Base-by-base conservation (phyloP, 2,888 invertebrate genomes). In the Thymelicus sylvestris region DNA sequence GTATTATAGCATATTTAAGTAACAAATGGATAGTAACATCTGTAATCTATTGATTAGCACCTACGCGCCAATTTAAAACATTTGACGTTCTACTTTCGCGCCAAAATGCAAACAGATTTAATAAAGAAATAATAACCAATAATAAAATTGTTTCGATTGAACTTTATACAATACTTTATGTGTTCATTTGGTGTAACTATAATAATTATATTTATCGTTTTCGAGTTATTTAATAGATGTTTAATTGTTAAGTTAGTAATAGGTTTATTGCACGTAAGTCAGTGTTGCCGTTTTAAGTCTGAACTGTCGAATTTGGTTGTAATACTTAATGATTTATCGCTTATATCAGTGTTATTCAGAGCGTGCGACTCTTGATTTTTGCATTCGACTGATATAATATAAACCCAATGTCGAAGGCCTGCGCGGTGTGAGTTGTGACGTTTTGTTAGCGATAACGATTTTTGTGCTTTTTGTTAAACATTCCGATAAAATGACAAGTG, bases 131-230 rank as follows among this genome's bases (percentile, higher is more conserved):
- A 63, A 57, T 31, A 62, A 64, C 4, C 38, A 59, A 48, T 64
- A 47, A 64, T 64, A 70, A 63, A 44, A 70, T 65, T 65, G 70
- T 60, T 65, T 70, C 44, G 55, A 70, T 65, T 60, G 15, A 64
- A 69, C 50, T 73, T 74, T 71, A 73, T 74, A 76, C 72, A 75
- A 77, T 75, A 73, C 76, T 72, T 70, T 77, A 79, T 83, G 81
- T 83, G 82, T 83, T 84, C 83, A 83, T 80, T 80, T 82, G 75
- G 76, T 77, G 76, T 80, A 80, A 77, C 78, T 76, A 76, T 75
- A 75, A 77, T 71, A 55, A 55, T 55, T 55, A 73, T 80, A 80
- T 80, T 81, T 81, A 80, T 80, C 75, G 71, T 76, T 77, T 77
- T 77, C 70, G 80, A 80, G 78, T 75, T 80, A 74, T 76, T 77